phyloP scores from a whole-genome alignment of 2,113 vertebrate species.

The Pelecanus crispus region DNA sequence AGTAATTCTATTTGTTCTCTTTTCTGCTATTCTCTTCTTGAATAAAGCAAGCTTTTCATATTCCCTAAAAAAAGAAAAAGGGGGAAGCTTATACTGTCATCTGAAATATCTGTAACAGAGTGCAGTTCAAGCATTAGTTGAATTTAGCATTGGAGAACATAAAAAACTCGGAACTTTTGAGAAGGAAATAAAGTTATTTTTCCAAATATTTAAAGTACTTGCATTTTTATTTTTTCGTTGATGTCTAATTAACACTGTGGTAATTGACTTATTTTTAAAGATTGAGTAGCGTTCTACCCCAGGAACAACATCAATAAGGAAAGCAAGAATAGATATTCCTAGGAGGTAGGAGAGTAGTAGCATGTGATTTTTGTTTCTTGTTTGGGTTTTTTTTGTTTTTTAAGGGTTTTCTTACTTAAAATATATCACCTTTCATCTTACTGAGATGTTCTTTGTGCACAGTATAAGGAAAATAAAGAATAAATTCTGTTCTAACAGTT shows the following conservation, averaged over 20 bases:
- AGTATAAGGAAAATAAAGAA: not conserved
- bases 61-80: not conserved
- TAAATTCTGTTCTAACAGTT: not conserved
- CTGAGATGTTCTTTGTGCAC: not conserved
- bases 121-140: not conserved
- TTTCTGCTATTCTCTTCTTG: not conserved
- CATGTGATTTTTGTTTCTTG: not conserved
- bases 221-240: not conserved
- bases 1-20: not conserved
- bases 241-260: not conserved
- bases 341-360: not conserved
- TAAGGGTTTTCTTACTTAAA: not conserved
- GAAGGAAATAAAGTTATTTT: not conserved
- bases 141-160: not conserved
- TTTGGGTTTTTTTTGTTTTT: not conserved
- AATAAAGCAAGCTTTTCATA: not conserved
- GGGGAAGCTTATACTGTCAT: not conserved
- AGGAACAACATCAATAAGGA: not conserved
- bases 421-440: not conserved
- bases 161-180: not conserved
- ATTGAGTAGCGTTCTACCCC: not conserved
- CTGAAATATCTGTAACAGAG: not conserved
- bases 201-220: not conserved
- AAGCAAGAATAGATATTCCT: not conserved
- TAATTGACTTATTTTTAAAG: not conserved